Base-by-base conservation (phyloP, 1,140 invertebrate species). In the Drosophila lacteicornis region DNA sequence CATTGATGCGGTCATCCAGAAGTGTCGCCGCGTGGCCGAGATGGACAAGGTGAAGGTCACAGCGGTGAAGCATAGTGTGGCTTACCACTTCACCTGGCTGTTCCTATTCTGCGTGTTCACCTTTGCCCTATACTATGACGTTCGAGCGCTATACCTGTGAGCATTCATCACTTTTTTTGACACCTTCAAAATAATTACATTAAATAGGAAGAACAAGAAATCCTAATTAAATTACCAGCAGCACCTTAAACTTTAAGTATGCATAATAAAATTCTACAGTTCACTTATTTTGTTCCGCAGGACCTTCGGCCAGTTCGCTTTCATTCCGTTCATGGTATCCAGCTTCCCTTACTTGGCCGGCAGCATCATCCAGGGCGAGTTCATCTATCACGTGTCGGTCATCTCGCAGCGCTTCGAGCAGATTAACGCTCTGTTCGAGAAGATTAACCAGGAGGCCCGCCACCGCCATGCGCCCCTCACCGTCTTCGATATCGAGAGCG, bases 361-460 rank as follows among this genome's bases (percentile, higher is more conserved):
- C 17, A 92, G 91, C 61, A 80, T 92, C 43, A 86, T 91, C 38
- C 88, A 91, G 45, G 91, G 85, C 1, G 85, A 91, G 75, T 92
- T 92, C 65, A 81, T 91, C 61, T 92, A 92, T 75, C 86, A 87
- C 76, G 91, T 92, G 42, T 87, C 88, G 55, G 75, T 88, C 43
- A 91, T 92, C 51, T 91, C 91, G 22, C 75, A 88, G 57, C 91
- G 91, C 62, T 92, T 92, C 53, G 63, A 73, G 58, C 75, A 76
- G 60, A 75, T 92, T 47, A 92, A 92, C 66, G 75, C 66, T n/a
- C 63, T 92, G 5, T 88, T 92, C 49, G 82, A 91, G 67, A 87
- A 86, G 70, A 92, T 92, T 69, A 92, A 92, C 70, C 75, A 84
- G 56, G 91, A 92, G 73, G 81, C 91, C n/a, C 80, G 85, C 12